Base-by-base conservation (phyloP, 2,888 invertebrate species). In the Diplolepis rosae region DNA sequence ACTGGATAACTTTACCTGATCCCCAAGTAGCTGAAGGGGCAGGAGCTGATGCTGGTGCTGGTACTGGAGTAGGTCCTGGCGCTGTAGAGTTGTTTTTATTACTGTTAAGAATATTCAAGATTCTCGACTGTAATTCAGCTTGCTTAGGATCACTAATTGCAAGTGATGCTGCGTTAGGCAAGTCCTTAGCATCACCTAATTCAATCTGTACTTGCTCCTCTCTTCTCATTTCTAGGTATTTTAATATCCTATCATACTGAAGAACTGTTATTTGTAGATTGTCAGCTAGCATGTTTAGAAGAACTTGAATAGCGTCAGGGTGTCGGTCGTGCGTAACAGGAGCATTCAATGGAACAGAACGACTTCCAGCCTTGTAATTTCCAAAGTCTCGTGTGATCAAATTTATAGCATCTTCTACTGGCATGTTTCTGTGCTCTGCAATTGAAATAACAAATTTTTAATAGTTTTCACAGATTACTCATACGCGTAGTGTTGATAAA, bases 401-500 rank as follows among this genome's bases (percentile, higher is more conserved):
- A 77, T 92, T 92, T 71, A 98, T 90, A 0, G 98, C 96, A 89
- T 98, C 97, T 69, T 98, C 97, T 45, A 97, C 87, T 0, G 97
- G 97, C 96, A 98, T 98, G 90, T 98, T 98, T 80, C 98, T 93
- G 89, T 98, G 98, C 86, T 98, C 98, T 94, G 91, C 77, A 87
- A 82, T 77, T 78, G 68, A 69, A 72, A 72, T 68, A 35, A 50
- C 4, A 24, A 15, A 22, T 35, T 51, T 48, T 11, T 1, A 3
- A 22, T 18, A 48, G n/a, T n/a, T n/a, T n/a, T n/a, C n/a, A n/a
- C n/a, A n/a, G n/a, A n/a, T n/a, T n/a, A n/a, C n/a, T n/a, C n/a
- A n/a, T n/a, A n/a, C n/a, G n/a, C n/a, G n/a, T n/a, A n/a, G n/a
- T n/a, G n/a, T n/a, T n/a, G n/a, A n/a, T n/a, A n/a, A n/a, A n/a